phyloP scores from a whole-genome alignment of 64 coral and sea anemone species.

The Trachythela sp. region DNA sequence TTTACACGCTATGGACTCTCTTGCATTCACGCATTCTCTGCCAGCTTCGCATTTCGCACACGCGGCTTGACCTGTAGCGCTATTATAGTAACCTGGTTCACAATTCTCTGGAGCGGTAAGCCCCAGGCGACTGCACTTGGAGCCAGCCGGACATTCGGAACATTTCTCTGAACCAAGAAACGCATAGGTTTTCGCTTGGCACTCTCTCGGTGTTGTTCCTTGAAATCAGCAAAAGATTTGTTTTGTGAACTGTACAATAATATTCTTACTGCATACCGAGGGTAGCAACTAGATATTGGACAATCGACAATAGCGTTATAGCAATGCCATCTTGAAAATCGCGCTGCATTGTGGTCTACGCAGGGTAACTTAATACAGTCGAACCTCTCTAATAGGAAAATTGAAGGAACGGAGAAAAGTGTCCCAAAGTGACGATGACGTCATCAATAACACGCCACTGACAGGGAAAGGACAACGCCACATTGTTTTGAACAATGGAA shows the following conservation, averaged over 20 bases:
- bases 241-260: neutral
- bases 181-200: conserved; percentile 47
- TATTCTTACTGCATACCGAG: too few species aligned
- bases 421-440: too few species aligned
- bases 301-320: too few species aligned
- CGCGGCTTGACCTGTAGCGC: conserved; percentile 56
- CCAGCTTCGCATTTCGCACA: conserved; percentile 81
- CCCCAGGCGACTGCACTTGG: conserved; percentile 58
- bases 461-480: too few species aligned
- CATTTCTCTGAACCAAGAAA: conserved; percentile 46
- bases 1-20: conserved; percentile 62
- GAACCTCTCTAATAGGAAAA: too few species aligned
- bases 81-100: conserved; percentile 68
- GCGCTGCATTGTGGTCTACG: too few species aligned
- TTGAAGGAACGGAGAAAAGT: too few species aligned
- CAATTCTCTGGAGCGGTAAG: conserved; percentile 68
- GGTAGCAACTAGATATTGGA: too few species aligned
- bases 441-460: too few species aligned
- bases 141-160: conserved; percentile 54
- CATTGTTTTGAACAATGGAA: too few species aligned
- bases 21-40: conserved; percentile 59
- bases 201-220: conserved; percentile 35
- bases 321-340: too few species aligned
- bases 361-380: too few species aligned
- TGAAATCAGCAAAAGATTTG: neutral